Percentiles rank a stretch among this genome's conserved stretches.
phyloP scores from a whole-genome alignment of 2,888 invertebrate genomes.

The Drosophila siamana region DNA sequence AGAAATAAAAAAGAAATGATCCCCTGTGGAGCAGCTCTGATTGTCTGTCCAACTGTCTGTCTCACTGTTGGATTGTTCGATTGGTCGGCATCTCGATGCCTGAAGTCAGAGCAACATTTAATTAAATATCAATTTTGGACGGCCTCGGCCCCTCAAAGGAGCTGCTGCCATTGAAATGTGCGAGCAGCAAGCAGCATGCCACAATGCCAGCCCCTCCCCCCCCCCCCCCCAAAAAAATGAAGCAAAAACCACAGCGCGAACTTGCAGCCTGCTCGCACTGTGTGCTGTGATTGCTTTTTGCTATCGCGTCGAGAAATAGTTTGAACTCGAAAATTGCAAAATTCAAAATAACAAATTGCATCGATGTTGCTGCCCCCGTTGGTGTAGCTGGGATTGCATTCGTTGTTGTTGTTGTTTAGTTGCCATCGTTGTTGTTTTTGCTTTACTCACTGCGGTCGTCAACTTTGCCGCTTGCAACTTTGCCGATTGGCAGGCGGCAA shows the following conservation, averaged over 20 bases:
- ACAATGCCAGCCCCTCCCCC: not conserved
- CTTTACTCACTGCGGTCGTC: constrained; percentile 68
- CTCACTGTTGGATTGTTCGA: no score
- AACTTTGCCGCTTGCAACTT: constrained; percentile 70
- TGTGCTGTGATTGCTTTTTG: constrained; percentile 60
- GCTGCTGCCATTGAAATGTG: constrained; percentile 3
- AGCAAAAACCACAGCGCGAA: constrained; percentile 6
- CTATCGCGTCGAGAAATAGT: constrained; percentile 57
- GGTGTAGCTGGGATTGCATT: constrained; percentile 7
- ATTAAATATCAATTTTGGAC: constrained; percentile 66
- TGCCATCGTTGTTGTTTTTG: constrained; percentile 39
- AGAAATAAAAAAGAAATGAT: constrained; percentile 11
- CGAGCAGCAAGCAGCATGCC: constrained; percentile 6
- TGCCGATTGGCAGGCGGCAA: constrained; percentile 75
- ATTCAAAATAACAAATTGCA: constrained; percentile 79
- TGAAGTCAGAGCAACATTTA: constrained; percentile 58
- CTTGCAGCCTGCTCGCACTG: constrained; percentile 34
- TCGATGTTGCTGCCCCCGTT: constrained; percentile 53
- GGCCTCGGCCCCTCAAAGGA: constrained; percentile 27
- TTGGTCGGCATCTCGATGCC: not conserved
- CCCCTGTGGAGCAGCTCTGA: constrained; percentile 16
- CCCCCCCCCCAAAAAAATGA: no score
- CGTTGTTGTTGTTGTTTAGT: constrained; percentile 16
- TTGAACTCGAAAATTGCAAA: constrained; percentile 70
- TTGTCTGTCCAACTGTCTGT: no score